Base-by-base conservation (phyloP, 2,888 invertebrate genomes). In the Cylindroiulus punctatus region DNA sequence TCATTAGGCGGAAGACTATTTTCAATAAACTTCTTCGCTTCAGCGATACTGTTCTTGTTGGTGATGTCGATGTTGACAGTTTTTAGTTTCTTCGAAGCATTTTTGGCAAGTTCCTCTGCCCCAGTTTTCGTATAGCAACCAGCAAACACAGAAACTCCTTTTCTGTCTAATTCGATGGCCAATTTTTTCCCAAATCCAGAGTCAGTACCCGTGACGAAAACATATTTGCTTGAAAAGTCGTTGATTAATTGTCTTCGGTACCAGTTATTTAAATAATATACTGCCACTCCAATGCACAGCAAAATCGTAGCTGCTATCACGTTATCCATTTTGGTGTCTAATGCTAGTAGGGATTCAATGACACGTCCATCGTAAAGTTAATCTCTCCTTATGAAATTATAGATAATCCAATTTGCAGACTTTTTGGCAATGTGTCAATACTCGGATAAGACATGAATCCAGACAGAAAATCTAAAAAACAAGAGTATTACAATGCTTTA, bases 1-100 rank as follows among this genome's bases (percentile, higher is more conserved):
- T 42, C 30, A 30, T 47, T 47, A 10, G 44, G 84, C 19, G 84
- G 84, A 17, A 84, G 44, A 32, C 44, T 32, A 19, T 84, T 84
- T 52, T 52, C n/a, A 84, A 84, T 84, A 32, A 84, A 84, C 10
- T 47, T 26, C 52, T 84, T 84, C 10, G 84, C 84, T 84, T 84
- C 52, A 26, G 47, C 26, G 17, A 84, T 52, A 26, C 44, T 84
- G 32, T 22, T 47, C 30, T 32, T 47, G 40, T 84, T 26, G 7
- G 84, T 26, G 26, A 84, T 47, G 44, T 84, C 84, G 42, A 84
- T 84, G 44, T 30, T 84, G 0, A 84, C 32, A 10, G 30, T 47
- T 22, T 47, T 44, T 2, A 84, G 44, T 44, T 47, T 42, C 30
- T 42, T 36, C 32, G 84, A 84, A 2, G 84, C 26, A 36, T 14